Evolutionary conservation across 2,797 vertebrate genomes (phyloP).

Genomic region (Sciaenops ocellatus): DNA sequence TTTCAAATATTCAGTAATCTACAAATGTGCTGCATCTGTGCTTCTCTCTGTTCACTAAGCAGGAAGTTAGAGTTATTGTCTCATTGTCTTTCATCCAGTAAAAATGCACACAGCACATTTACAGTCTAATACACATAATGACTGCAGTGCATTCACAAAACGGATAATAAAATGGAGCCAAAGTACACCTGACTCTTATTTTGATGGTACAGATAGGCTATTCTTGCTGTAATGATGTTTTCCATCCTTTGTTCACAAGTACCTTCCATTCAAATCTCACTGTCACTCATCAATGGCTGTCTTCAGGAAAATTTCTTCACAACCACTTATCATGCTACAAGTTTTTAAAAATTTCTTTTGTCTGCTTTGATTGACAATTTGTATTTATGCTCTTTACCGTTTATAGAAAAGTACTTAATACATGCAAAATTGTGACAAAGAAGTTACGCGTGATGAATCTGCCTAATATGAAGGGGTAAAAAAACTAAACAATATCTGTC

Average conservation of each 20-base stretch:
- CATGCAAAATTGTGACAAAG: neutral
- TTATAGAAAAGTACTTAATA: neutral
- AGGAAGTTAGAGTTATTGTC: neutral
- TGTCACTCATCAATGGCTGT: slow-evolving; percentile 9
- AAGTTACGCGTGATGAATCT: slow-evolving; percentile 6
- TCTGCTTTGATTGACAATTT: neutral
- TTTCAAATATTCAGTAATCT: slow-evolving; percentile 30
- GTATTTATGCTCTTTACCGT: neutral
- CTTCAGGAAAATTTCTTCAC: neutral
- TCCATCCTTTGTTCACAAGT: slow-evolving; percentile 20
- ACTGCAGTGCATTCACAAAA: slow-evolving; percentile 5
- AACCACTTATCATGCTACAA: neutral
- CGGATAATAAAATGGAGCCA: slow-evolving; percentile 43
- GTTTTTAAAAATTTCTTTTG: neutral
- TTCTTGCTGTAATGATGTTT: slow-evolving; percentile 27
- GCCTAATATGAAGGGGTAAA: neutral
- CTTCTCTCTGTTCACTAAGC: slow-evolving; percentile 3
- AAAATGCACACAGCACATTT: slow-evolving; percentile 3
- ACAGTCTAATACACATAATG: slow-evolving; percentile 1
- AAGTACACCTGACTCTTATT: slow-evolving; percentile 4
- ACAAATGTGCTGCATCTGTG: neutral
- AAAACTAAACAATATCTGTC: slow-evolving; percentile 17
- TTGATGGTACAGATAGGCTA: slow-evolving; percentile 31
- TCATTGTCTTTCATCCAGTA: neutral
- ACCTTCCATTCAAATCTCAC: neutral